These are phyloP conservation scores for Sipha flava DNA, from an alignment of 1,140 invertebrate genomes.

Conservation along the genomic window DNA sequence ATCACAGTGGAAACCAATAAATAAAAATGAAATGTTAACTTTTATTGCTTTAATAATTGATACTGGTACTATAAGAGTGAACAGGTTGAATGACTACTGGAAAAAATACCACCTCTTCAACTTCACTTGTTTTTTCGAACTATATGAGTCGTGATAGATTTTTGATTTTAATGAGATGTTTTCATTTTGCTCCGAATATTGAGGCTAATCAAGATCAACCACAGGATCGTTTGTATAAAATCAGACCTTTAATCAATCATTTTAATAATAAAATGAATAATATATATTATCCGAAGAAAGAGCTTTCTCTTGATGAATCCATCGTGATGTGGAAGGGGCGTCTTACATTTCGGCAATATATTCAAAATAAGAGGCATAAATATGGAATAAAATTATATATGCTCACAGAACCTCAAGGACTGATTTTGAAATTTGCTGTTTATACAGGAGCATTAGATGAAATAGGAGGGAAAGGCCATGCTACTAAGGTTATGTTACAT, in stretches of 20 bases:
- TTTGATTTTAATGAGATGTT: constrained; percentile 20
- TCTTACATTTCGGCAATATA: neutral
- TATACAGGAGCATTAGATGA: constrained; percentile 34
- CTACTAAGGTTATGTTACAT: constrained; percentile 20
- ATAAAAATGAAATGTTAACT: neutral
- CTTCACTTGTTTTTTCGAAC: neutral
- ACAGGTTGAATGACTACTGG: neutral
- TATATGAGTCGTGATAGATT: constrained; percentile 31
- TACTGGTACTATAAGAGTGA: neutral
- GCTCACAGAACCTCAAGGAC: constrained; percentile 35
- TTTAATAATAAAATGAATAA: constrained; percentile 39
- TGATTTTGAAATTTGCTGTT: constrained; percentile 35
- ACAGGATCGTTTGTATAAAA: constrained; percentile 14
- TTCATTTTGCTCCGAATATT: constrained; percentile 2
- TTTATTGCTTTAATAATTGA: neutral
- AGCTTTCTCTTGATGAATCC: constrained; percentile 27
- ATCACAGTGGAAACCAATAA: neutral
- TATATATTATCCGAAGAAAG: constrained; percentile 38
- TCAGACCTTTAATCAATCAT: constrained; percentile 34
- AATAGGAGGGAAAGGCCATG: constrained; percentile 32
- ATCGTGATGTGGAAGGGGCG: neutral
- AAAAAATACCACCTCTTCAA: neutral
- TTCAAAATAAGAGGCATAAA: too few species aligned
- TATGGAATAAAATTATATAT: neutral
- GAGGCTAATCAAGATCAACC: neutral